phyloP scores from a whole-genome alignment of 2,113 vertebrate genomes.

The Pangasianodon hypophthalmus region DNA sequence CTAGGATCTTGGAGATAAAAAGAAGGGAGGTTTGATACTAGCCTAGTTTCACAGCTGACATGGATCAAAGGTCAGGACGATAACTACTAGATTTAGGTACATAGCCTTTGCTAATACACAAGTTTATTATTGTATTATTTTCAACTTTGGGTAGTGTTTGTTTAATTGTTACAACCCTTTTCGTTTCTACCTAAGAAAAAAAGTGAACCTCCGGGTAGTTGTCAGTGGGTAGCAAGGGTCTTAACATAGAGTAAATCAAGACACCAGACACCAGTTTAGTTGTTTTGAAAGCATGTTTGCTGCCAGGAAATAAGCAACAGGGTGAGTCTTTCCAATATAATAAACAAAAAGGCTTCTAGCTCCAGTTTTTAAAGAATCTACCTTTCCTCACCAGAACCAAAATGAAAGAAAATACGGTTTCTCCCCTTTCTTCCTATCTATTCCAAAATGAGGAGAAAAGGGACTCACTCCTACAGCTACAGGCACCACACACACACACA shows the following conservation, averaged over 20 bases:
- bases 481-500: too few species aligned
- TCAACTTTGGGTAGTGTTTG: neutral
- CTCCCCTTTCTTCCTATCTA: too few species aligned
- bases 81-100: neutral
- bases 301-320: neutral
- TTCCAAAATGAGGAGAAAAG: too few species aligned
- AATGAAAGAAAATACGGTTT: neutral
- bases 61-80: neutral
- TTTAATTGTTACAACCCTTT: neutral
- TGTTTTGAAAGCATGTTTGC: neutral
- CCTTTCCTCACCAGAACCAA: neutral
- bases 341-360: neutral
- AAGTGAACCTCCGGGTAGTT: neutral
- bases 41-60: neutral
- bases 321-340: neutral
- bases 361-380: neutral
- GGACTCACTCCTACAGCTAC: too few species aligned
- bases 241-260: neutral
- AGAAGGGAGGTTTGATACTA: neutral
- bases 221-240: neutral
- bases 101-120: neutral
- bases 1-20: neutral
- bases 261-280: neutral
- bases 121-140: neutral
- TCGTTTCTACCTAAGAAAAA: neutral